phyloP scores from a whole-genome alignment of 2,113 vertebrate species.

The Neolamprologus falcicula region DNA sequence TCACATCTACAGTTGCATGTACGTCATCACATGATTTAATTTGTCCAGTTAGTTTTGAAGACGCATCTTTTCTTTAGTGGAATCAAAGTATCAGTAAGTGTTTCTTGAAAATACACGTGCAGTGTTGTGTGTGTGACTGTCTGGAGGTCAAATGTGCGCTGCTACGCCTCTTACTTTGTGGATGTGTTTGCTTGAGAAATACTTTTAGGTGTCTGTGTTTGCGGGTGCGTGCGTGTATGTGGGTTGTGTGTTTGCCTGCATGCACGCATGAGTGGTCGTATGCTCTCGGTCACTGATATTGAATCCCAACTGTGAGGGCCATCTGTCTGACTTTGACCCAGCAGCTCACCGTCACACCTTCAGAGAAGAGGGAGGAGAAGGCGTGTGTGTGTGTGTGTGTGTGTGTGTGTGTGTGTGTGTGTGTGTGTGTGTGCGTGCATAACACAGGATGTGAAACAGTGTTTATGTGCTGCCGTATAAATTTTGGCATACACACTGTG shows the following conservation, averaged over 20 bases:
- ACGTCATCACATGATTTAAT: background rate
- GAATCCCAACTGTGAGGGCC: slow-evolving; percentile 58
- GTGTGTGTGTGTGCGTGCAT: background rate
- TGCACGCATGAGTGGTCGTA: background rate
- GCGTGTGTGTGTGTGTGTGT: background rate
- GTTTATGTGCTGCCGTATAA: background rate
- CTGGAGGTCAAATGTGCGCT: slow-evolving; percentile 22
- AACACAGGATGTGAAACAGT: background rate
- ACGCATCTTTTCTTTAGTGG: background rate
- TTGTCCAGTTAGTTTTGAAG: background rate
- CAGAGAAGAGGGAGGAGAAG: background rate
- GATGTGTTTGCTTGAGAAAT: background rate
- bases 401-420: background rate
- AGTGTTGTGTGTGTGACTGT: background rate
- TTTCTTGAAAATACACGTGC: background rate
- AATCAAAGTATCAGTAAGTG: background rate
- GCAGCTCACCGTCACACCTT: slow-evolving; percentile 53
- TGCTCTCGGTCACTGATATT: slow-evolving; percentile 39
- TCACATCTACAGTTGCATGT: background rate
- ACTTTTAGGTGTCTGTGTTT: background rate
- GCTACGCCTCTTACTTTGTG: background rate
- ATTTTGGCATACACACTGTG: slow-evolving; percentile 21
- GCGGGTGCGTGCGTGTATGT: background rate
- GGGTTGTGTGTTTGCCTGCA: background rate
- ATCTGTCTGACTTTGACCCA: slow-evolving; percentile 68